A percentile compares a stretch with the other conserved stretches of the same genome.
Conservation (phyloP, 1,140 invertebrate genomes). For the Phymastichus coffea region DNA sequence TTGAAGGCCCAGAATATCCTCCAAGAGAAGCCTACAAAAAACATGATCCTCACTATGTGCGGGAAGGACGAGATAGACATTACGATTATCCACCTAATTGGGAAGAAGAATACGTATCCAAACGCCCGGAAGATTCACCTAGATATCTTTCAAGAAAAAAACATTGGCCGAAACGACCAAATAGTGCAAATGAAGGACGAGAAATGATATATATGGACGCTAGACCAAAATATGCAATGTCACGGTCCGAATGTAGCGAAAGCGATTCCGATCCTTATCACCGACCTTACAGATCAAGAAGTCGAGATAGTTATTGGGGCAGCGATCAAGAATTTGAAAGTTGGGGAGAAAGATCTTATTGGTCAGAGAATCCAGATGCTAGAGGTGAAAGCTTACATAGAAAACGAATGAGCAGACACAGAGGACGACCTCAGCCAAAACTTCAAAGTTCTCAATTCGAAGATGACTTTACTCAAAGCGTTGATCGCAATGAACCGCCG, state of each 20-base stretch:
- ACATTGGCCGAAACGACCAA: constrained; percentile 64
- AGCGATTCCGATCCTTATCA: constrained; percentile 52
- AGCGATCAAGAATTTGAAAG: constrained; percentile 54
- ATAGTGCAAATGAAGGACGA: constrained; percentile 59
- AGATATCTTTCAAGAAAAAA: constrained; percentile 56
- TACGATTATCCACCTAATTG: constrained; percentile 43
- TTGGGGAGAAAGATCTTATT: constrained; percentile 49
- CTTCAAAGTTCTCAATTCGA: constrained; percentile 67
- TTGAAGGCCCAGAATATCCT: constrained; percentile 35
- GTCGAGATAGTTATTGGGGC: constrained; percentile 52
- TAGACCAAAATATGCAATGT: constrained; percentile 46
- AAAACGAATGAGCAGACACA: constrained; percentile 52
- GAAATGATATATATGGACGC: constrained; percentile 47
- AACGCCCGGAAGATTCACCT: constrained; percentile 45
- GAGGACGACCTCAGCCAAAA: constrained; percentile 40
- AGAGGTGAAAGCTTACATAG: constrained; percentile 51
- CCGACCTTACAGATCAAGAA: constrained; percentile 48
- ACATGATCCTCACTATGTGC: constrained; percentile 43
- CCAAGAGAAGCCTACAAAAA: constrained; percentile 43
- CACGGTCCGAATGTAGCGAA: constrained; percentile 54
- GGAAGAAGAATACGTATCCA: constrained; percentile 44
- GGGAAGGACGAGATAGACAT: constrained; percentile 41
- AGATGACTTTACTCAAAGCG: constrained; percentile 64
- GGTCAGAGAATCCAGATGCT: constrained; percentile 47
- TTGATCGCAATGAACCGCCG: constrained; percentile 41